Conservation (phyloP, 2,888 invertebrate genomes). For the Dascillus cervinus region DNA sequence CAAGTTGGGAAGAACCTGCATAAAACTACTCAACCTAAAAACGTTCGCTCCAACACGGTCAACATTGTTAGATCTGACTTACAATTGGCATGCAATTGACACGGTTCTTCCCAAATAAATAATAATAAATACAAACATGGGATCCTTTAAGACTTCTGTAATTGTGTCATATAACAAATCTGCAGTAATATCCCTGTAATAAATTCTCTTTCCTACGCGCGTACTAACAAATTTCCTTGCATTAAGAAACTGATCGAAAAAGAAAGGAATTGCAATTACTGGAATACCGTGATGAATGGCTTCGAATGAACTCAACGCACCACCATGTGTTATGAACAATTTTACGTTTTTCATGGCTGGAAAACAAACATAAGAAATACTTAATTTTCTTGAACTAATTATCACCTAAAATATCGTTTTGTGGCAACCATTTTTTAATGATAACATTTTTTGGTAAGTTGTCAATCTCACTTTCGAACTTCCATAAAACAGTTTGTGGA, state of each 20-base stretch:
- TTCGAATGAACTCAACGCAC: conserved; percentile 27
- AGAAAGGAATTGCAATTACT: conserved; percentile 28
- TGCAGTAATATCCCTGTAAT: conserved; percentile 18
- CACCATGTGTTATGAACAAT: conserved; percentile 25
- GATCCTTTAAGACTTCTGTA: conserved; percentile 21
- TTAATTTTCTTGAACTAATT: no score
- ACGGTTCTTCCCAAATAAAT: background rate
- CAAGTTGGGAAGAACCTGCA: no score
- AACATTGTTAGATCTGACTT: no score
- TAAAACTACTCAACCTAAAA: background rate
- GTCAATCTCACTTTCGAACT: conserved; percentile 4
- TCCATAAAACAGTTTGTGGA: conserved; percentile 1
- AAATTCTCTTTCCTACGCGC: conserved; percentile 22
- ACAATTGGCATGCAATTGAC: no score
- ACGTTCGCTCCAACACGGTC: no score
- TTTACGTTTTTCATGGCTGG: no score
- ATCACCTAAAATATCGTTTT: conserved; percentile 36
- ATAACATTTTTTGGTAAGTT: conserved; percentile 34
- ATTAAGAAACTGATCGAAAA: conserved; percentile 30
- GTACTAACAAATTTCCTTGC: conserved; percentile 23
- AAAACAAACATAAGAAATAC: no score
- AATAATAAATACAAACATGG: conserved; percentile 19
- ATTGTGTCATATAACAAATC: conserved; percentile 19
- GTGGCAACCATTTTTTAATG: conserved; percentile 34
- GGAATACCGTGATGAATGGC: conserved; percentile 24